phyloP scores from a whole-genome alignment of 2,113 vertebrate species.

The Corynorhinus townsendii region DNA sequence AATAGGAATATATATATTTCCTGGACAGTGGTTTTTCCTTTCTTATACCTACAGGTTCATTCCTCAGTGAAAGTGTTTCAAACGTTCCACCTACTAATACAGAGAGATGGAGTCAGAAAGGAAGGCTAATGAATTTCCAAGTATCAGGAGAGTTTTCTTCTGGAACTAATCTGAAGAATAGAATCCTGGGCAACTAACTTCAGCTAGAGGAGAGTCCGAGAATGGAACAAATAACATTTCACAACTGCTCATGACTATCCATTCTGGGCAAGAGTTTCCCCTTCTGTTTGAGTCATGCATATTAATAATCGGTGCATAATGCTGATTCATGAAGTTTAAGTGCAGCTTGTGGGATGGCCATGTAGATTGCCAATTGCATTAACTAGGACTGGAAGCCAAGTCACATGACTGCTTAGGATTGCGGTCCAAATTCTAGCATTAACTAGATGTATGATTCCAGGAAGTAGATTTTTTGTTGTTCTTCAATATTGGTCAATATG shows the following conservation, averaged over 20 bases:
- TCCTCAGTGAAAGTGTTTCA: neutral
- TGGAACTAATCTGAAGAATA: neutral
- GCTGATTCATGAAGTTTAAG: neutral
- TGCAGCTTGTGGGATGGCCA: neutral
- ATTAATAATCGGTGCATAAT: neutral
- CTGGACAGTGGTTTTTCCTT: neutral
- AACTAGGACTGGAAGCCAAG: neutral
- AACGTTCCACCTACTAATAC: neutral
- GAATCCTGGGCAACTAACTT: neutral
- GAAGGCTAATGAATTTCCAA: neutral
- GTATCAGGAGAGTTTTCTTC: neutral
- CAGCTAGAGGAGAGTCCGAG: neutral
- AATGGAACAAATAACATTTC: neutral
- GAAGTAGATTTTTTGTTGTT: neutral
- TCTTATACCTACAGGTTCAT: neutral
- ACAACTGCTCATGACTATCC: neutral
- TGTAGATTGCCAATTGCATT: neutral
- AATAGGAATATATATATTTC: neutral
- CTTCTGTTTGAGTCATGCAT: neutral
- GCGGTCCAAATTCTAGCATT: neutral
- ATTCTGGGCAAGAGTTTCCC: neutral
- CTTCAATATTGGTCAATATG: neutral
- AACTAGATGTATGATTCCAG: neutral
- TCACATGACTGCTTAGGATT: neutral
- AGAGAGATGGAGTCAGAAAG: neutral